Conservation (phyloP, 2,888 invertebrate species). For the Onchidella celtica region DNA sequence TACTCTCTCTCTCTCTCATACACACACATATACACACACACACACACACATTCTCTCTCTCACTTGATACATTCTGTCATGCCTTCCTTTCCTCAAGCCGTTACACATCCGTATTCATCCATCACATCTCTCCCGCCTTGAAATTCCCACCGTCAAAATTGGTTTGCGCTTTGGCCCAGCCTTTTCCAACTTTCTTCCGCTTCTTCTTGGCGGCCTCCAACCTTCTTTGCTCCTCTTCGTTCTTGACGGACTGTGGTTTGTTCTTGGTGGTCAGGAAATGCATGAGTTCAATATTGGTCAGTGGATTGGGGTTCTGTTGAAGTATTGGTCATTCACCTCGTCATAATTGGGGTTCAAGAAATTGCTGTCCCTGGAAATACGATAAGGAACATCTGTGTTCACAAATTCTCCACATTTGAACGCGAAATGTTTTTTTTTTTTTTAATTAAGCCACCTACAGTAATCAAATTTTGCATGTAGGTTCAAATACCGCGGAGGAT, state of each 20-base stretch:
- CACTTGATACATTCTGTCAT: too few species aligned
- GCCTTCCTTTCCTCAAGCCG: too few species aligned
- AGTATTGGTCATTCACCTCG: neutral
- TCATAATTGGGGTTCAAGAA: constrained; percentile 23
- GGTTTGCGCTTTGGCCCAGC: constrained; percentile 6
- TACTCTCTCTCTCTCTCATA: neutral
- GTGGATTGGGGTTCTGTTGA: constrained; percentile 20
- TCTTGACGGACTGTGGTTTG: neutral
- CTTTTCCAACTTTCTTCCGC: neutral
- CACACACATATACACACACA: too few species aligned
- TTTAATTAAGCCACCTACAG: too few species aligned
- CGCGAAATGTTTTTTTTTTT: too few species aligned
- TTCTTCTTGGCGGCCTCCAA: constrained; percentile 16
- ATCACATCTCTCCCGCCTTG: too few species aligned
- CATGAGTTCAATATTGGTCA: constrained; percentile 27
- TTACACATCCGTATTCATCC: too few species aligned
- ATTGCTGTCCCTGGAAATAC: neutral
- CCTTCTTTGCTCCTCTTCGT: neutral
- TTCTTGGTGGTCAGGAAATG: constrained; percentile 30
- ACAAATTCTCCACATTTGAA: too few species aligned
- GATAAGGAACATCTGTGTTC: too few species aligned
- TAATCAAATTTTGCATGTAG: too few species aligned
- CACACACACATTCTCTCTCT: too few species aligned
- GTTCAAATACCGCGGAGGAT: too few species aligned
- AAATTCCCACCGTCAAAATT: neutral